Conservation (phyloP, 2,797 vertebrate species). For the Anguilla megastoma region DNA sequence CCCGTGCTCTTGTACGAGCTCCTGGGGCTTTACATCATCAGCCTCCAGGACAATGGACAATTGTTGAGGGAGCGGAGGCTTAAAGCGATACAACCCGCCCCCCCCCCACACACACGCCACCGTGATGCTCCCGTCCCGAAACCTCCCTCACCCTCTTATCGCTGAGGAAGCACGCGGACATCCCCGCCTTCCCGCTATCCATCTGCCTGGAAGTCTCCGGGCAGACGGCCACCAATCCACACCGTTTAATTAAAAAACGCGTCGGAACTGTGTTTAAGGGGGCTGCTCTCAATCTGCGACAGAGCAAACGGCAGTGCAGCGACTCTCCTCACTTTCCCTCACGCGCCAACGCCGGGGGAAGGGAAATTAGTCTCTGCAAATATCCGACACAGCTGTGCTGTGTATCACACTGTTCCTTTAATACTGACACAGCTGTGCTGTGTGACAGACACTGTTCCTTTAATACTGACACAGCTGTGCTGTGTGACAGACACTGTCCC, state of each 20-base stretch:
- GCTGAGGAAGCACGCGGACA: background rate
- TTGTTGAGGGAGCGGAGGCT: background rate
- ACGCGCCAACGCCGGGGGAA: background rate
- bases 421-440: no score
- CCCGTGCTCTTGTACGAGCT: background rate
- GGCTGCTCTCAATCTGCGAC: background rate
- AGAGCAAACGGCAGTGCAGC: background rate
- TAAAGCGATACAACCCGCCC: background rate
- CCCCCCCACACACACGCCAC: background rate
- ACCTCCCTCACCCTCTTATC: slow-evolving; percentile 22
- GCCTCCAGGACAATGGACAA: slow-evolving; percentile 7
- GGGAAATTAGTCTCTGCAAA: background rate
- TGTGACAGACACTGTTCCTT: no score
- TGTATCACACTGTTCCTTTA: background rate
- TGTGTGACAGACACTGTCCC: no score
- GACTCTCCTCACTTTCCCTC: background rate
- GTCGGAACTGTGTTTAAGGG: no score
- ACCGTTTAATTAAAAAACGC: slow-evolving; percentile 9
- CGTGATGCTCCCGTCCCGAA: background rate
- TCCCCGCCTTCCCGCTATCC: slow-evolving; percentile 3
- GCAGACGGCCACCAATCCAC: slow-evolving; percentile 17
- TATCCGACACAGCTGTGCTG: slow-evolving; percentile 3
- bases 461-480: no score
- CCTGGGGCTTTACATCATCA: background rate
- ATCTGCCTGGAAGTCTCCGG: background rate